These are phyloP conservation scores for Delia radicum DNA, from an alignment of 1,140 invertebrate genomes.

Conservation along the genomic window DNA sequence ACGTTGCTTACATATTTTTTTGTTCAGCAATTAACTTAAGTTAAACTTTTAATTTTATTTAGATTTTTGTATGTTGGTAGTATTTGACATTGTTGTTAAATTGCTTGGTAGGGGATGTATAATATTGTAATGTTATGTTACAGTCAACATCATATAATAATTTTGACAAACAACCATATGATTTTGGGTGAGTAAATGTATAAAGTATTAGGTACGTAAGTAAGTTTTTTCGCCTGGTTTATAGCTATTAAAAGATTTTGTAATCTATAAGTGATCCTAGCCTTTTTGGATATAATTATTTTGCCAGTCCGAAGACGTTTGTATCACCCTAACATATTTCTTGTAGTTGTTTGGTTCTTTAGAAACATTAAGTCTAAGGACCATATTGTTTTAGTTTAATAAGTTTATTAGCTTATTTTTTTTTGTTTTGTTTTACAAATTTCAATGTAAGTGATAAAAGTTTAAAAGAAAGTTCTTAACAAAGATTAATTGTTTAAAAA, in stretches of 20 bases:
- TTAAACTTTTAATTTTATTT: slow-evolving; percentile 2
- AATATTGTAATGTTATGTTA: not conserved
- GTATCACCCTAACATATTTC: too few relatives aligned
- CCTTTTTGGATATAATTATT: too few relatives aligned
- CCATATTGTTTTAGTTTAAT: not conserved
- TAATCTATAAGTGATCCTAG: too few relatives aligned
- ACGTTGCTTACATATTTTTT: not conserved
- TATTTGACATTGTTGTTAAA: not conserved
- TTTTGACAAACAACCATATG: not conserved
- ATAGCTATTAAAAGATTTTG: too few relatives aligned
- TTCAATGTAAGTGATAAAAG: not conserved
- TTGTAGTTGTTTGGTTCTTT: too few relatives aligned
- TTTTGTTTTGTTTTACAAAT: not conserved
- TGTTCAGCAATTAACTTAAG: not conserved
- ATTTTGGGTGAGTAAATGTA: not conserved
- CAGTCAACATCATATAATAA: not conserved
- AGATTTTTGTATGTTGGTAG: not conserved
- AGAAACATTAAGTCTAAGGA: too few relatives aligned
- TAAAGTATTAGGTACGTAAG: not conserved
- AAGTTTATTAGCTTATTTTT: not conserved
- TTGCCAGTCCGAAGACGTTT: too few relatives aligned
- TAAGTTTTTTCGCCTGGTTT: not conserved
- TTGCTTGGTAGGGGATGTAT: not conserved
- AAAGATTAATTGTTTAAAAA: not conserved
- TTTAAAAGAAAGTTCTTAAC: not conserved